A percentile compares a stretch with the other conserved stretches of the same genome.
These are phyloP conservation scores for Osmerus mordax DNA, from an alignment of 2,113 vertebrate genomes.

Conservation along the genomic window DNA sequence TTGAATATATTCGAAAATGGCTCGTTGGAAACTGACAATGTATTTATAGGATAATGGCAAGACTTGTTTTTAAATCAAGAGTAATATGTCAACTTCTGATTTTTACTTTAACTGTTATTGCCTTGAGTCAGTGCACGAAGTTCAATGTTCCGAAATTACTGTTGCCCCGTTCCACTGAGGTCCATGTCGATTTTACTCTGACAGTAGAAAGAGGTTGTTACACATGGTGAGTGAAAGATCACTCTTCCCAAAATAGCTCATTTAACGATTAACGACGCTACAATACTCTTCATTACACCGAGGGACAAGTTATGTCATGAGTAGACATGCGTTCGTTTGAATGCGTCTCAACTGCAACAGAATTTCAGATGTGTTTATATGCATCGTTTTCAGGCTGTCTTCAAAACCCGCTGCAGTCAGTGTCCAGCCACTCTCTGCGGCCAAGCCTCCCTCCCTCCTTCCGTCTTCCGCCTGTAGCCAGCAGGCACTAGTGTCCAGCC, in stretches of 20 bases:
- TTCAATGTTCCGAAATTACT: conserved; percentile 64
- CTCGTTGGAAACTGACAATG: not conserved
- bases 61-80: not conserved
- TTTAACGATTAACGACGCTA: too few species aligned
- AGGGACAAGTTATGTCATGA: too few species aligned
- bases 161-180: conserved; percentile 51
- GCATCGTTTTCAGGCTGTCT: conserved; percentile 25
- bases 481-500: conserved; percentile 54
- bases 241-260: not conserved
- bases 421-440: conserved; percentile 18
- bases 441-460: conserved; percentile 13
- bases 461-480: conserved; percentile 50
- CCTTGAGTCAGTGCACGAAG: conserved; percentile 43
- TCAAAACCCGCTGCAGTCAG: conserved; percentile 21
- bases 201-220: conserved; percentile 66
- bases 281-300: too few species aligned
- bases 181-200: conserved; percentile 54
- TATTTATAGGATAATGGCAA: conserved; percentile 6
- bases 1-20: too few species aligned
- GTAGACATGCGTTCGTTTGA: too few species aligned
- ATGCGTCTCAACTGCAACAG: too few species aligned
- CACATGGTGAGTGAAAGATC: conserved; percentile 55
- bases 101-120: conserved; percentile 18
- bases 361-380: not conserved
- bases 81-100: conserved; percentile 12